These are phyloP conservation scores for Caenorhabditis wallacei DNA, from an alignment of 2,888 invertebrate species.

Conservation along the genomic window DNA sequence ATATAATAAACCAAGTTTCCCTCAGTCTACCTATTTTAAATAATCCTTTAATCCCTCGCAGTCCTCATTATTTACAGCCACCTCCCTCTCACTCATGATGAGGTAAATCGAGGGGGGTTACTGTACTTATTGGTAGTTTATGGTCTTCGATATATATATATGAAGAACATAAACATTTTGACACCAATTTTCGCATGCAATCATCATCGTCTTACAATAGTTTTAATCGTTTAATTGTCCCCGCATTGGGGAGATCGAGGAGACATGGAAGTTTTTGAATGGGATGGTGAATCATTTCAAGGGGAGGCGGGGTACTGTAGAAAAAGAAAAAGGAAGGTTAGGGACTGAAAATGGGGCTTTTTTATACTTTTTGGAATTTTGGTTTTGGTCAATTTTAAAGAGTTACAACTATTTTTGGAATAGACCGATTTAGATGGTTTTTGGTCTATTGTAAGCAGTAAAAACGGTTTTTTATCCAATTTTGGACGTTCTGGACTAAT, in stretches of 20 bases:
- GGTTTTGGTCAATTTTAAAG: too few relatives aligned
- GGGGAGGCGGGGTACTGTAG: neutral
- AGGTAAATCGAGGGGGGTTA: constrained; percentile 30
- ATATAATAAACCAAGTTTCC: constrained; percentile 2
- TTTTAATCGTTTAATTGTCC: constrained; percentile 34
- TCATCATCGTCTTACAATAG: constrained; percentile 33
- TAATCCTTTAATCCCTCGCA: constrained; percentile 33
- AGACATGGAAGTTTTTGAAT: too few relatives aligned
- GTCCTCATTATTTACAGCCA: constrained; percentile 41
- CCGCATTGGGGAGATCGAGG: too few relatives aligned
- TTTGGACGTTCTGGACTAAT: too few relatives aligned
- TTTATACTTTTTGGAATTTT: neutral
- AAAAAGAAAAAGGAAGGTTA: neutral
- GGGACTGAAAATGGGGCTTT: neutral
- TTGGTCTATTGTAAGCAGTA: too few relatives aligned
- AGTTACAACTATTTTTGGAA: too few relatives aligned
- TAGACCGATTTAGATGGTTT: too few relatives aligned
- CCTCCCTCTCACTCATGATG: constrained; percentile 22
- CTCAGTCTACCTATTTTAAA: constrained; percentile 3
- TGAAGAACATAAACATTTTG: constrained; percentile 14
- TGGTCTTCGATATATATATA: constrained; percentile 21
- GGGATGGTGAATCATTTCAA: too few relatives aligned
- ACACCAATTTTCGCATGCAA: neutral
- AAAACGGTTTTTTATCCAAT: too few relatives aligned
- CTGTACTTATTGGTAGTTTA: constrained; percentile 22